These are phyloP conservation scores for Acipenser transmontanus DNA, from an alignment of 2,797 vertebrate species.

Conservation along the genomic window DNA sequence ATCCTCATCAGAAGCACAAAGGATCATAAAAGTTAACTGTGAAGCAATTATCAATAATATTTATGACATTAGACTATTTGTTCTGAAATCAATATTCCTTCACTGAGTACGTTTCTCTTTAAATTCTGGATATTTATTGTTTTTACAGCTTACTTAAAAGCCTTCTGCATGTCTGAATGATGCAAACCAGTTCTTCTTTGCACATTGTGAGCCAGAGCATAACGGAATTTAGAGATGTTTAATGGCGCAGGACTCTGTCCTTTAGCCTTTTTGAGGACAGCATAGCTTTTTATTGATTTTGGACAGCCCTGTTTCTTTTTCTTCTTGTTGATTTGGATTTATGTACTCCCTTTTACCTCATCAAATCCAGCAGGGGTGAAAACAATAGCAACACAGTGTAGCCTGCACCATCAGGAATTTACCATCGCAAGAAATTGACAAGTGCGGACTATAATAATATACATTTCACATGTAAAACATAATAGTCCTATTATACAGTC, in stretches of 20 bases:
- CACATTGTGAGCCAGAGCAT: slow-evolving; percentile 43
- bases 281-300: slow-evolving; percentile 30
- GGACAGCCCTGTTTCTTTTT: not conserved
- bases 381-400: too few species aligned
- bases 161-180: slow-evolving; percentile 71
- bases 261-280: slow-evolving; percentile 39
- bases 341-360: too few species aligned
- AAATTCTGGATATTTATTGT: slow-evolving; percentile 77
- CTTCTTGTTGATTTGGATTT: too few species aligned
- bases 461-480: too few species aligned
- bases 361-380: too few species aligned
- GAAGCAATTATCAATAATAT: slow-evolving; percentile 74
- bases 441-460: too few species aligned
- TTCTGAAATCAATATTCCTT: slow-evolving; percentile 75
- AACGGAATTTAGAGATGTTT: slow-evolving; percentile 63
- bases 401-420: too few species aligned
- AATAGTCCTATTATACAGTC: too few species aligned
- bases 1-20: slow-evolving; percentile 13
- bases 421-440: too few species aligned
- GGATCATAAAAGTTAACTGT: slow-evolving; percentile 56
- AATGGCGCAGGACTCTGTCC: slow-evolving; percentile 54
- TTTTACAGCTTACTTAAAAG: slow-evolving; percentile 78
- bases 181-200: slow-evolving; percentile 66
- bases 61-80: slow-evolving; percentile 69
- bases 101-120: slow-evolving; percentile 54